Conservation (phyloP, 1,140 invertebrate genomes). For the Drosophila orena region DNA sequence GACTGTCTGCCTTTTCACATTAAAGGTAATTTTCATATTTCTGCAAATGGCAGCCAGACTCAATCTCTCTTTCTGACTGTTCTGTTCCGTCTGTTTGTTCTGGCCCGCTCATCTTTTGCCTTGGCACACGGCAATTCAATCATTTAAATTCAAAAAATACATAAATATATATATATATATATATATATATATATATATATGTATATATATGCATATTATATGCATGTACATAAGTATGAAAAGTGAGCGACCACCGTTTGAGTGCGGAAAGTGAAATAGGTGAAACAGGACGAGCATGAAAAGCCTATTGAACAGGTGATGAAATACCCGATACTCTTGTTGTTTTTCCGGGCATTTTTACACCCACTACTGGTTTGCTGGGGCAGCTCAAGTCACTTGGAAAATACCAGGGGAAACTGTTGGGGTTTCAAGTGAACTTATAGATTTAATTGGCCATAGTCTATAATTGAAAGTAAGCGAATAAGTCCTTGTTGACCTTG, state of each 20-base stretch:
- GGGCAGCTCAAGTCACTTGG: slow-evolving; percentile 12
- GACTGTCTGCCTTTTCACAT: slow-evolving; percentile 65
- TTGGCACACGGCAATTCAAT: slow-evolving; percentile 68
- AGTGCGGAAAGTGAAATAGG: slow-evolving; percentile 38
- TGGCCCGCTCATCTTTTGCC: slow-evolving; percentile 19
- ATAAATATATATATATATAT: slow-evolving; percentile 71
- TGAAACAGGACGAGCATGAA: slow-evolving; percentile 17
- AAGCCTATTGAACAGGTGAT: slow-evolving; percentile 40
- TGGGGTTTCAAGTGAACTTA: slow-evolving; percentile 27
- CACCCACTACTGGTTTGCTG: neutral
- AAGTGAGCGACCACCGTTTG: slow-evolving; percentile 31
- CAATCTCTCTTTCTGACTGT: slow-evolving; percentile 1
- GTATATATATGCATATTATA: no score
- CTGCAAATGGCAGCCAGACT: slow-evolving; percentile 60
- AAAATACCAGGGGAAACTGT: slow-evolving; percentile 16
- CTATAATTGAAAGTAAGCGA: neutral
- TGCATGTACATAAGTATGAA: no score
- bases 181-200: no score
- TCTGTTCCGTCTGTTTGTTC: slow-evolving; percentile 16
- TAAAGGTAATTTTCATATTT: slow-evolving; percentile 82
- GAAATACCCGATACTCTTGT: slow-evolving; percentile 51
- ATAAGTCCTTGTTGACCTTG: neutral
- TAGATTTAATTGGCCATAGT: slow-evolving; percentile 14
- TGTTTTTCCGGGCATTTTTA: slow-evolving; percentile 13
- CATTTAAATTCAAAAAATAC: slow-evolving; percentile 78